Conservation (phyloP, 2,888 invertebrate genomes). For the Meteorus cinctellus region DNA sequence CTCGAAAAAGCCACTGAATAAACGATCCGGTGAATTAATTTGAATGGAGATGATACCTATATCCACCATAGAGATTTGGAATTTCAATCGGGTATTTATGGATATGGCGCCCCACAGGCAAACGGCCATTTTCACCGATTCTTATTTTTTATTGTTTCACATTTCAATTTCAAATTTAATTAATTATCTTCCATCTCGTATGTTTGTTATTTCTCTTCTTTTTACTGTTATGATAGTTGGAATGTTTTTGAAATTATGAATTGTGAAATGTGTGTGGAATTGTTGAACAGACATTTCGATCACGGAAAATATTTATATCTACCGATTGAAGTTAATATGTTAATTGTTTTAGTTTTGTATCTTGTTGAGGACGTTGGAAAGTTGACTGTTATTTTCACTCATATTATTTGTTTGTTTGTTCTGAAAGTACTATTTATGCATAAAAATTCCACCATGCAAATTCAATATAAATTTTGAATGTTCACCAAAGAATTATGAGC, state of each 20-base stretch:
- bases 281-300: too few species aligned
- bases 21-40: conserved; percentile 44
- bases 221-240: neutral
- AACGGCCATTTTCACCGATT: neutral
- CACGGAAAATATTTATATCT: too few species aligned
- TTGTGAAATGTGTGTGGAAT: too few species aligned
- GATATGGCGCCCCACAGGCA: neutral
- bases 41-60: conserved; percentile 12
- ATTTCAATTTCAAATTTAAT: conserved; percentile 13
- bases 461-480: neutral
- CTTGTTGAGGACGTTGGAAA: too few species aligned
- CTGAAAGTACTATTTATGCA: too few species aligned
- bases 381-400: too few species aligned
- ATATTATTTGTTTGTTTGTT: too few species aligned
- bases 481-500: neutral
- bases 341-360: too few species aligned
- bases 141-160: neutral
- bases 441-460: too few species aligned
- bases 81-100: conserved; percentile 31
- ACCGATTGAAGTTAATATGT: too few species aligned
- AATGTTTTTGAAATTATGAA: neutral
- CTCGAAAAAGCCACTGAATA: conserved; percentile 43
- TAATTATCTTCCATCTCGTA: neutral
- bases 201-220: neutral
- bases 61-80: conserved; percentile 24